Conservation (phyloP, 2,797 vertebrate species). For the Alca torda region DNA sequence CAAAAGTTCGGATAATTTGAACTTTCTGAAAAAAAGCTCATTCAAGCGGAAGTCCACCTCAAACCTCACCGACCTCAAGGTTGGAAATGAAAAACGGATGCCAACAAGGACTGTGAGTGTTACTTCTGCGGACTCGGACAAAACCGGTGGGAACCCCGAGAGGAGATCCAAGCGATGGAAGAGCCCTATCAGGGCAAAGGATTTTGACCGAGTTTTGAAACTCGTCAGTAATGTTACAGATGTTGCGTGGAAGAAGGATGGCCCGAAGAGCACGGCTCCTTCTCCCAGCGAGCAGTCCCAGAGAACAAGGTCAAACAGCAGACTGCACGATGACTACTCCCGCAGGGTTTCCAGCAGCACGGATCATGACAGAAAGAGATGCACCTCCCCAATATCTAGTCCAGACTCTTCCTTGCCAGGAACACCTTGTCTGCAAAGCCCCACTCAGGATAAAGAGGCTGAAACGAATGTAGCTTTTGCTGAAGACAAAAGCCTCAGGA, state of each 20-base stretch:
- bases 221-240: constrained; percentile 89
- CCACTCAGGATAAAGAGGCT: background rate
- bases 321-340: constrained; percentile 93
- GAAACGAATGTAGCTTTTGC: background rate
- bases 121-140: constrained; percentile 75
- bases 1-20: constrained; percentile 90
- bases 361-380: constrained; percentile 77
- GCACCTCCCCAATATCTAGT: constrained; percentile 65
- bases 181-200: constrained; percentile 81
- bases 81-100: constrained; percentile 39
- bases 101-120: constrained; percentile 79
- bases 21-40: constrained; percentile 83
- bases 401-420: background rate
- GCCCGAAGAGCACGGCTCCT: background rate
- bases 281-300: constrained; percentile 43
- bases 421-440: constrained; percentile 7
- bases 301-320: constrained; percentile 74
- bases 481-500: constrained; percentile 6
- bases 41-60: constrained; percentile 86
- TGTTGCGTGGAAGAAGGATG: constrained; percentile 75
- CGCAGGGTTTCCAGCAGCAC: constrained; percentile 83
- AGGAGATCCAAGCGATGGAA: constrained; percentile 72
- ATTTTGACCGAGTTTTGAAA: constrained; percentile 83
- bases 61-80: constrained; percentile 73
- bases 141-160: constrained; percentile 29